Percentiles rank a stretch among this genome's conserved stretches.
These are phyloP conservation scores for Caerostris darwini DNA, from an alignment of 1,140 invertebrate genomes.

Conservation along the genomic window DNA sequence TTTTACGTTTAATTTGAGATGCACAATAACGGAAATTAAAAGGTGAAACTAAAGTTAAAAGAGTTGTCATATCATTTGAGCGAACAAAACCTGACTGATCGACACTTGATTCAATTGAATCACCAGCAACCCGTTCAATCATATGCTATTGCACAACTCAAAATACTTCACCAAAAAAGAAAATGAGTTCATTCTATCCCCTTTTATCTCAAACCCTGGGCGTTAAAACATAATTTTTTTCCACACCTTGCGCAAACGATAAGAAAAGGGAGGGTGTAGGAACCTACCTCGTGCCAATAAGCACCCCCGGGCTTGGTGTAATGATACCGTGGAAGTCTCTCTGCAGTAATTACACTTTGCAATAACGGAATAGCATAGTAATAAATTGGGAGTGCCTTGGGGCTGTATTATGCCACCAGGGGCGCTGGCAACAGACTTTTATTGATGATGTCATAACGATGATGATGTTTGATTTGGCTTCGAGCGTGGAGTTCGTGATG, in stretches of 20 bases:
- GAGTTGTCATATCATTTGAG: no score
- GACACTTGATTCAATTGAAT: no score
- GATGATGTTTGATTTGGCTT: constrained; percentile 52
- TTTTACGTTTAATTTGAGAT: no score
- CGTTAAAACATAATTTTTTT: constrained; percentile 4
- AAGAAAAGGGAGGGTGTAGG: neutral
- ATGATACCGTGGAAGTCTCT: constrained; percentile 21
- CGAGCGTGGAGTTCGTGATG: neutral
- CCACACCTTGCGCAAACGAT: neutral
- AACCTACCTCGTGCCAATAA: constrained; percentile 14
- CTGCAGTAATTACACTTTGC: constrained; percentile 27
- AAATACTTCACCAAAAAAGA: neutral
- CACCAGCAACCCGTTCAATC: no score
- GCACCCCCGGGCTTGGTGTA: neutral
- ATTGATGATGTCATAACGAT: constrained; percentile 50
- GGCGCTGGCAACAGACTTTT: constrained; percentile 45
- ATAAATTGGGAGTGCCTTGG: constrained; percentile 49
- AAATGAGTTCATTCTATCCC: neutral
- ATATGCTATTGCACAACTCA: neutral
- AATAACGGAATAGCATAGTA: constrained; percentile 27
- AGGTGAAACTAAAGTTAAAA: no score
- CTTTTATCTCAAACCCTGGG: neutral
- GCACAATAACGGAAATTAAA: no score
- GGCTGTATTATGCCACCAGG: neutral
- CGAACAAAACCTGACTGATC: no score